These are phyloP conservation scores for Ennomos quercinarius DNA, from an alignment of 2,888 invertebrate species.

Conservation along the genomic window DNA sequence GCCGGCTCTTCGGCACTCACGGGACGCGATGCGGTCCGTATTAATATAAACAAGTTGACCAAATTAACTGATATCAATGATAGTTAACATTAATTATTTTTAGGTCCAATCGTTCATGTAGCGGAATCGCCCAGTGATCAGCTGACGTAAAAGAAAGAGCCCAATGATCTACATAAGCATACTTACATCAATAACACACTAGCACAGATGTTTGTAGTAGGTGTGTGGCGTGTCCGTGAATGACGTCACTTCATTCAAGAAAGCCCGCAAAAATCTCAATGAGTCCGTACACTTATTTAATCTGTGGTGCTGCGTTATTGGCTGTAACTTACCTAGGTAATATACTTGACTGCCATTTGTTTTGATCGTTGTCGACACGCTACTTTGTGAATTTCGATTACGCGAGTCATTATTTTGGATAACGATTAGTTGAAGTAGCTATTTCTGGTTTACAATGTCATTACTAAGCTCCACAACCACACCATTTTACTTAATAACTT, in stretches of 20 bases:
- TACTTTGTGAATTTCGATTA: too few species aligned
- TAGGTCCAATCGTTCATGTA: too few species aligned
- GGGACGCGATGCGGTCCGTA: too few species aligned
- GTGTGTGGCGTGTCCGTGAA: constrained; percentile 49
- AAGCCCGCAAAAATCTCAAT: constrained; percentile 64
- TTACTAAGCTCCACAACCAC: too few species aligned
- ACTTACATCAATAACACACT: constrained; percentile 41
- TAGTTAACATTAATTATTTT: too few species aligned
- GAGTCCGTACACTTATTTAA: constrained; percentile 32
- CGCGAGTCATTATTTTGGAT: too few species aligned
- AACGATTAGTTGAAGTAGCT: too few species aligned
- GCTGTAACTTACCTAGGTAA: constrained; percentile 21
- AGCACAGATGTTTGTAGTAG: constrained; percentile 47
- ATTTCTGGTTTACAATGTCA: too few species aligned
- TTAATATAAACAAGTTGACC: neutral
- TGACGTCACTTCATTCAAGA: constrained; percentile 82
- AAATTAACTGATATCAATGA: neutral
- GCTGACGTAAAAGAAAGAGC: constrained; percentile 78
- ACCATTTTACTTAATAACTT: too few species aligned
- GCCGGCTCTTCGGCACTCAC: too few species aligned
- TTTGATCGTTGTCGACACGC: constrained; percentile 13
- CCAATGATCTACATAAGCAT: constrained; percentile 61
- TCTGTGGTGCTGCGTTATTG: constrained; percentile 42
- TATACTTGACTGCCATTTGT: constrained; percentile 1
- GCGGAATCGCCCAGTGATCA: constrained; percentile 48